A percentile compares a stretch with the other conserved stretches of the same genome.
phyloP scores from a whole-genome alignment of 2,113 vertebrate genomes.

The Epinephelus lanceolatus region DNA sequence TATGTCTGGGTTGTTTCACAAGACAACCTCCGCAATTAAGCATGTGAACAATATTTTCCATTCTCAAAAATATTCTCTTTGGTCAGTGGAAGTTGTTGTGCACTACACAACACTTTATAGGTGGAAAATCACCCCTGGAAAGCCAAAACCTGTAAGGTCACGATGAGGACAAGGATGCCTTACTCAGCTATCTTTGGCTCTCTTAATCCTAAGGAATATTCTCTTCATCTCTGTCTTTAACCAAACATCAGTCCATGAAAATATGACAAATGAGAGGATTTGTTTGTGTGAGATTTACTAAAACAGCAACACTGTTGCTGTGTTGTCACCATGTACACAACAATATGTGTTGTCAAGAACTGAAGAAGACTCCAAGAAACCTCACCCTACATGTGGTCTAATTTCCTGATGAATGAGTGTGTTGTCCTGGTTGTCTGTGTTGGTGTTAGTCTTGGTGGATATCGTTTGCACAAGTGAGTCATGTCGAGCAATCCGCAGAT shows the following conservation, averaged over 20 bases:
- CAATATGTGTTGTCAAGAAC: conserved; percentile 36
- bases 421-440: conserved; percentile 52
- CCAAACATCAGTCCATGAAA: not conserved
- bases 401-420: conserved; percentile 59
- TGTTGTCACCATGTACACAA: conserved; percentile 26
- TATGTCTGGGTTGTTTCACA: conserved; percentile 73
- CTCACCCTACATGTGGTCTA: conserved; percentile 50
- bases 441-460: conserved; percentile 58
- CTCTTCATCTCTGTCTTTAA: not conserved
- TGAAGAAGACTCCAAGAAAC: conserved; percentile 32
- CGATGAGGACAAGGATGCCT: conserved; percentile 37
- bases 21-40: conserved; percentile 70
- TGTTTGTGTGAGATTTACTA: conserved; percentile 10
- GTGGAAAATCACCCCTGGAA: conserved; percentile 22
- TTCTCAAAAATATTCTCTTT: conserved; percentile 60
- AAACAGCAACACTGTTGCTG: conserved; percentile 38
- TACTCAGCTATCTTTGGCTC: conserved; percentile 5
- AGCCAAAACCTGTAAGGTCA: conserved; percentile 41
- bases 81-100: conserved; percentile 50
- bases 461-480: conserved; percentile 66
- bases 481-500: conserved; percentile 32
- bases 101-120: conserved; percentile 34
- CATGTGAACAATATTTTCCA: conserved; percentile 79
- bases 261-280: conserved; percentile 15
- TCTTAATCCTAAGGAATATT: not conserved